Evolutionary conservation across 2,888 invertebrate species (phyloP).

Genomic region (Antitype chi): DNA sequence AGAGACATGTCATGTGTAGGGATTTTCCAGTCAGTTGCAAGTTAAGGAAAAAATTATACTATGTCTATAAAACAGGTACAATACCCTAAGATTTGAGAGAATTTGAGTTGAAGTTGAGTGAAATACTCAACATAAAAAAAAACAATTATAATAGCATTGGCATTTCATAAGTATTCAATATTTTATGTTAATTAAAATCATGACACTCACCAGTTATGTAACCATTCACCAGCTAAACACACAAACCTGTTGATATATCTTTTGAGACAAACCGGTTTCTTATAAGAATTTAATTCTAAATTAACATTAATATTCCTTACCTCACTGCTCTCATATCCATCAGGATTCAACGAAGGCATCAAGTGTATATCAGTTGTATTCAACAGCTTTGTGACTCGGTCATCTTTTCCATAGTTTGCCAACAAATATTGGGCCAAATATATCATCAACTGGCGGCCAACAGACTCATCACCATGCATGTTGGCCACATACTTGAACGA

Average conservation of each 20-base stretch:
- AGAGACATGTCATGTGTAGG: neutral
- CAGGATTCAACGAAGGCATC: conserved; percentile 99
- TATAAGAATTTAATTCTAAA: conserved; percentile 11
- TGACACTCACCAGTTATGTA: conserved; percentile 4
- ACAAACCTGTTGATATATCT: conserved; percentile 6
- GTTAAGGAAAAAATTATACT: neutral
- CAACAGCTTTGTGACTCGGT: conserved; percentile 94
- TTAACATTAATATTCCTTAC: conserved; percentile 84
- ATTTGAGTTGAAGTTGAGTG: neutral
- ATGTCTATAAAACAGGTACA: neutral
- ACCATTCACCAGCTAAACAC: neutral
- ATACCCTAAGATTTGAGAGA: neutral
- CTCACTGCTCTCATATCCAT: conserved; percentile 97
- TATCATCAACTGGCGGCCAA: conserved; percentile 96
- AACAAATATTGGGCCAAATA: conserved; percentile 96
- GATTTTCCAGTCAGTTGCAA: neutral
- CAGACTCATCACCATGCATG: conserved; percentile 98
- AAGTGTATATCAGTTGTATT: conserved; percentile 97
- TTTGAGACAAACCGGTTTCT: conserved; percentile 1
- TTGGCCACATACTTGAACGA: conserved; percentile 98
- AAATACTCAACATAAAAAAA: neutral
- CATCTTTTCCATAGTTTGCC: conserved; percentile 92
- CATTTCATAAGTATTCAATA: neutral
- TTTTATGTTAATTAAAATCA: neutral
- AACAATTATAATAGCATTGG: neutral